Percentiles rank a stretch among this genome's conserved stretches.
phyloP scores from a whole-genome alignment of 1,140 invertebrate species.

The Drosophila micromelanica region DNA sequence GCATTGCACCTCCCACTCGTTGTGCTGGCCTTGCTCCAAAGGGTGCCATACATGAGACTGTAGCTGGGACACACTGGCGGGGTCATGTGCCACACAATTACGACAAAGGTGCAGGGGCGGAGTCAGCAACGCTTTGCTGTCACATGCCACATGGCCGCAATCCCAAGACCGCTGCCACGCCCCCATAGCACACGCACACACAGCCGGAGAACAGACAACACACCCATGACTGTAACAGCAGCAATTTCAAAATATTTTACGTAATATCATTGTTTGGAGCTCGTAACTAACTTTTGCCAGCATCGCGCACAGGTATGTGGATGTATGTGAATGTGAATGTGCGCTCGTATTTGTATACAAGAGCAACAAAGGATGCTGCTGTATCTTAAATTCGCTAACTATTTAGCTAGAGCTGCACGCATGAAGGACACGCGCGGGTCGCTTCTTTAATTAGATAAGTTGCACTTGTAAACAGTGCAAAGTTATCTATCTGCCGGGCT shows the following conservation, averaged over 20 bases:
- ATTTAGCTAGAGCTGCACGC: constrained; percentile 62
- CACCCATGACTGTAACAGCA: constrained; percentile 29
- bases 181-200: constrained; percentile 15
- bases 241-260: constrained; percentile 82
- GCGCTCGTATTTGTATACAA: neutral
- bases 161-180: constrained; percentile 52
- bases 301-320: constrained; percentile 50
- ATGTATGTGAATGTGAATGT: neutral
- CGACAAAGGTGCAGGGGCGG: constrained; percentile 70
- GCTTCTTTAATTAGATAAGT: constrained; percentile 15
- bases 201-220: constrained; percentile 17
- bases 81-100: constrained; percentile 80
- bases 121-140: constrained; percentile 70
- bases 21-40: constrained; percentile 46
- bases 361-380: constrained; percentile 44
- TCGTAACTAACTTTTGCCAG: constrained; percentile 78
- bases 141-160: constrained; percentile 80
- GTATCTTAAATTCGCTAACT: constrained; percentile 70
- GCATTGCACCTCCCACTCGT: constrained; percentile 28
- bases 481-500: too few species aligned
- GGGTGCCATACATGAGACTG: constrained; percentile 45
- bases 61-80: constrained; percentile 26
- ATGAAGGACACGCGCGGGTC: constrained; percentile 39
- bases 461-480: neutral
- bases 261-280: constrained; percentile 81